Evolutionary conservation across 2,888 invertebrate species (phyloP).

Genomic region (Capitulum mitella): DNA sequence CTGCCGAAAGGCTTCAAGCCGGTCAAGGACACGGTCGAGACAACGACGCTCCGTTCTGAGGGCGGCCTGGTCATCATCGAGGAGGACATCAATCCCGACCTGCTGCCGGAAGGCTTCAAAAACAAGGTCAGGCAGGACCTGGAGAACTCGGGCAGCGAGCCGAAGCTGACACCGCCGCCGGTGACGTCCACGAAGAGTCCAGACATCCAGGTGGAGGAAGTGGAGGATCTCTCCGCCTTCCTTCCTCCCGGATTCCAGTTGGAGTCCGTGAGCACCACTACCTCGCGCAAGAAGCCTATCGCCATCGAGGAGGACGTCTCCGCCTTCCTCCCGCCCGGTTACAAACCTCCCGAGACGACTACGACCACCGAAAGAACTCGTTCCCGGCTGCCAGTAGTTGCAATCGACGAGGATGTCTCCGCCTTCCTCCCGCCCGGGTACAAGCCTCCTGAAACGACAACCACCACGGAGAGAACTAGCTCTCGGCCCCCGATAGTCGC

Average conservation of each 20-base stretch:
- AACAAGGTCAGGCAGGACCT: neutral
- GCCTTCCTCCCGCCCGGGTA: constrained; percentile 30
- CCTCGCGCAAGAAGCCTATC: constrained; percentile 1
- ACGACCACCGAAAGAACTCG: neutral
- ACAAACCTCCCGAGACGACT: neutral
- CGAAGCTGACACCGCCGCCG: neutral
- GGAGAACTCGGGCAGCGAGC: neutral
- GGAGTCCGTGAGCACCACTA: constrained; percentile 14
- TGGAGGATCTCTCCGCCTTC: constrained; percentile 28
- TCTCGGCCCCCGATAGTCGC: too few species aligned
- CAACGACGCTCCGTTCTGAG: neutral
- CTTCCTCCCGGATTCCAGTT: constrained; percentile 29
- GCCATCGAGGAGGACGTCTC: constrained; percentile 14
- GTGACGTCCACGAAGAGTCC: neutral
- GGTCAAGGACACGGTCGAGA: neutral
- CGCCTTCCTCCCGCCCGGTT: constrained; percentile 30
- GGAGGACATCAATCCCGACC: constrained; percentile 5
- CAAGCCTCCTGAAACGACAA: neutral
- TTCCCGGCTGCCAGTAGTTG: too few species aligned
- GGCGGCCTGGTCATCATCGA: neutral
- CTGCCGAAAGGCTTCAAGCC: constrained; percentile 28
- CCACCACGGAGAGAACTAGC: neutral
- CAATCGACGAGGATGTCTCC: neutral
- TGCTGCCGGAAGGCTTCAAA: neutral
- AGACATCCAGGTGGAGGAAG: neutral